Evolutionary conservation across 1,140 invertebrate genomes (phyloP).

Genomic region (Papilio polyxenes): DNA sequence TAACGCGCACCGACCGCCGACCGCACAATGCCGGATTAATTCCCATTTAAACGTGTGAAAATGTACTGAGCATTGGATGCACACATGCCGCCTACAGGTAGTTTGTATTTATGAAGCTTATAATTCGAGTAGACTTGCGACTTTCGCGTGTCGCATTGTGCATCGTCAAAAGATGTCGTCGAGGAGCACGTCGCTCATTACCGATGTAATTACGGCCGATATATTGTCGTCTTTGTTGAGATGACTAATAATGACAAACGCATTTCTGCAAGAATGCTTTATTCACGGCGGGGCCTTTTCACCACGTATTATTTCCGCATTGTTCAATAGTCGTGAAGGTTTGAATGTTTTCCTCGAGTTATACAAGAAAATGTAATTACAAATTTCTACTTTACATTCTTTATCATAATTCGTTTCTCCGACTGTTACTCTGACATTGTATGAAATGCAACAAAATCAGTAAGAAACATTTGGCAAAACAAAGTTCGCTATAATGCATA

Average conservation of each 20-base stretch:
- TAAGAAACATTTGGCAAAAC: constrained; percentile 24
- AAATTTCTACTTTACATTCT: not conserved
- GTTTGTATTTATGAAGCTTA: constrained; percentile 47
- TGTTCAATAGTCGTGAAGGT: not conserved
- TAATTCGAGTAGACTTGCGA: constrained; percentile 42
- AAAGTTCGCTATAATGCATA: constrained; percentile 51
- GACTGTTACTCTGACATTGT: not conserved
- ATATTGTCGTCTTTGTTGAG: constrained; percentile 19
- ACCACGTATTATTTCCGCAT: constrained; percentile 26
- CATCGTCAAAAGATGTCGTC: constrained; percentile 53
- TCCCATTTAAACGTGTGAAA: constrained; percentile 75
- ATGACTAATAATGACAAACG: constrained; percentile 36
- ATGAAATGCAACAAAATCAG: constrained; percentile 14
- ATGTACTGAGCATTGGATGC: constrained; percentile 55
- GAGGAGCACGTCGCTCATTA: constrained; percentile 52
- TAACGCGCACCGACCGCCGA: constrained; percentile 60
- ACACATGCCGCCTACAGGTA: constrained; percentile 48
- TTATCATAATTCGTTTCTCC: not conserved
- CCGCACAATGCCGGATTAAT: constrained; percentile 74
- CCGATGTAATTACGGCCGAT: constrained; percentile 43
- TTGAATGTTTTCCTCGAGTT: constrained; percentile 14
- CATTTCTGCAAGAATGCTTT: constrained; percentile 25
- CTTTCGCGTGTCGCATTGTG: constrained; percentile 51
- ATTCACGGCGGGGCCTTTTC: constrained; percentile 10
- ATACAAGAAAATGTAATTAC: constrained; percentile 7